Conservation (phyloP, 1,140 invertebrate genomes). For the Palaemon carinicauda region DNA sequence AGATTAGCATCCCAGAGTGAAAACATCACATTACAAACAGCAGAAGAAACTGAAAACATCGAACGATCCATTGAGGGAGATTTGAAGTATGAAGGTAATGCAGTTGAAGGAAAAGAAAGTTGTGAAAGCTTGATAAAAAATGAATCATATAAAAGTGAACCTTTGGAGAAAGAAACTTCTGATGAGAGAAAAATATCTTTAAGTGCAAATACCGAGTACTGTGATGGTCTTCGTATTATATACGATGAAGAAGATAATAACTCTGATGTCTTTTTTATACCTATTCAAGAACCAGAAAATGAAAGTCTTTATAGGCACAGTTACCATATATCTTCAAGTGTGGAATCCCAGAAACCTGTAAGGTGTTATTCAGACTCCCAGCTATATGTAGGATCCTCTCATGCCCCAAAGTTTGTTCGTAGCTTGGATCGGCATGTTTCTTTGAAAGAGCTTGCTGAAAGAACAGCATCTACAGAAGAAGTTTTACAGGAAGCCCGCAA, state of each 20-base stretch:
- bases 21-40: too few species aligned
- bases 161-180: background rate
- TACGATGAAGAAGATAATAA: conserved; percentile 64
- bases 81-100: background rate
- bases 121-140: too few species aligned
- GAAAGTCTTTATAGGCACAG: conserved; percentile 72
- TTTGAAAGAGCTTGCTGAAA: conserved; percentile 39
- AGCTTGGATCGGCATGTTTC: conserved; percentile 46
- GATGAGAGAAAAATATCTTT: conserved; percentile 39
- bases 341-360: conserved; percentile 4
- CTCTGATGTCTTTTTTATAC: conserved; percentile 75
- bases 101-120: background rate
- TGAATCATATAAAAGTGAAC: too few species aligned
- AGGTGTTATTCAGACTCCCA: conserved; percentile 59
- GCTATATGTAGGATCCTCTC: conserved; percentile 50
- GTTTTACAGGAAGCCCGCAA: conserved; percentile 46
- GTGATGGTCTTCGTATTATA: conserved; percentile 55
- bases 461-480: conserved; percentile 37
- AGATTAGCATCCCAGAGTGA: background rate
- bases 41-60: too few species aligned
- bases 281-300: conserved; percentile 72
- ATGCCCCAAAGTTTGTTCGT: background rate
- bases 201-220: conserved; percentile 36
- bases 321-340: conserved; percentile 67
- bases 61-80: too few species aligned